Evolutionary conservation across 2,797 vertebrate species (phyloP), one percentile per base, ranked within the genome.

Genomic region (Macropodus opercularis): DNA sequence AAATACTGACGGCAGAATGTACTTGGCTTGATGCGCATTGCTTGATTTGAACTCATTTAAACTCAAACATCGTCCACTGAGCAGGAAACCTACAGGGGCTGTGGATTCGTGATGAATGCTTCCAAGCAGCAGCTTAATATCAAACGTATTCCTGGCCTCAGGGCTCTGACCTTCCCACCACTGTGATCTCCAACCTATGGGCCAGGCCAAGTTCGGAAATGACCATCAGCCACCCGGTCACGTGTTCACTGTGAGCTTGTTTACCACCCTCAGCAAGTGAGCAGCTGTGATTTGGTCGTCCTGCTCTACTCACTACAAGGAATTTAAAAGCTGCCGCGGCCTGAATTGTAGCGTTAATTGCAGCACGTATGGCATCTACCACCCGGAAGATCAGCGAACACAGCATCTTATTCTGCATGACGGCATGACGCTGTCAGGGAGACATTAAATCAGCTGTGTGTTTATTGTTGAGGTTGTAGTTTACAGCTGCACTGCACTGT

Each of bases 201-300:
- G 51, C 6, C 54, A 19, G 56, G 38, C 59, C 47, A 72, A 46
- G 57, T 38, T 58, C 4, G 6, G 13, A 23, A 63, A 49, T 11
- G 8, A 23, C 43, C 44, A 55, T 8, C 10, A 56, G 14, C 43
- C 36, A 26, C 27, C 42, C 12, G 60, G 10, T 44, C 51, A 49
- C 22, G 42, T 61, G 44, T 31, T 13, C 51, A 46, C 15, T 52
- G 63, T 15, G 40, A 3, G 32, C 47, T 24, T 44, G 44, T 77
- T 68, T 36, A 47, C 47, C 40, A 64, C 15, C 29, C 35, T 34
- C 72, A 63, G 67, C 57, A 46, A 23, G 22, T 23, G 39, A 54
- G 48, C 58, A 63, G 12, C 44, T 24, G 36, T 35, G 51, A 50
- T 58, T 48, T 36, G 29, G 27, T 11, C 12, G 29, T 15, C 3